Evolutionary conservation across 2,113 vertebrate species (phyloP).

Genomic region (Ardeotis arabs): DNA sequence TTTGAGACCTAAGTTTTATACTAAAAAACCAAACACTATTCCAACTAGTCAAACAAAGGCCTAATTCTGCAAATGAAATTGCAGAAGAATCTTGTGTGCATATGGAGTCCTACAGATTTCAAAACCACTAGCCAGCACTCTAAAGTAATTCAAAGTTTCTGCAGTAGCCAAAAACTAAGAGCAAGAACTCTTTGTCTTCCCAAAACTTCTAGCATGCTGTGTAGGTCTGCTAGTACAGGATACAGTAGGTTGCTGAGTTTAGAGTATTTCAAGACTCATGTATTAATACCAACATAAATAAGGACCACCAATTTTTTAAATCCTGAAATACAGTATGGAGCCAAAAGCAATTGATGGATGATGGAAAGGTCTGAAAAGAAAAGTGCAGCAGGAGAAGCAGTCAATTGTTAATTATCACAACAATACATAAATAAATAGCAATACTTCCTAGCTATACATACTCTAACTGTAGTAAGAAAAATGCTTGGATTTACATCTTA

Average conservation of each 20-base stretch:
- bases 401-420: not conserved
- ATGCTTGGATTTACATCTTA: not conserved
- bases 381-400: not conserved
- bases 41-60: not conserved
- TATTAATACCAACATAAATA: not conserved
- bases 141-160: not conserved
- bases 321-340: not conserved
- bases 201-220: not conserved
- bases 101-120: not conserved
- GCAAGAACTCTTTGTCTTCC: not conserved
- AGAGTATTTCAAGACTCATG: not conserved
- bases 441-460: not conserved
- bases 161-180: not conserved
- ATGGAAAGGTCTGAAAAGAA: not conserved
- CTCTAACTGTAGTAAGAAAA: not conserved
- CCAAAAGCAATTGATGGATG: not conserved
- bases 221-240: not conserved
- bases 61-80: not conserved
- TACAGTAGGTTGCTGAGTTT: conserved; percentile 19
- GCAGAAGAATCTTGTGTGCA: not conserved
- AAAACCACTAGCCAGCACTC: not conserved
- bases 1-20: not conserved
- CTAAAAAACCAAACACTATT: not conserved
- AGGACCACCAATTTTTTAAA: not conserved
- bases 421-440: not conserved